Base-by-base conservation (phyloP, 2,888 invertebrate genomes). In the Drosophila rubida region DNA sequence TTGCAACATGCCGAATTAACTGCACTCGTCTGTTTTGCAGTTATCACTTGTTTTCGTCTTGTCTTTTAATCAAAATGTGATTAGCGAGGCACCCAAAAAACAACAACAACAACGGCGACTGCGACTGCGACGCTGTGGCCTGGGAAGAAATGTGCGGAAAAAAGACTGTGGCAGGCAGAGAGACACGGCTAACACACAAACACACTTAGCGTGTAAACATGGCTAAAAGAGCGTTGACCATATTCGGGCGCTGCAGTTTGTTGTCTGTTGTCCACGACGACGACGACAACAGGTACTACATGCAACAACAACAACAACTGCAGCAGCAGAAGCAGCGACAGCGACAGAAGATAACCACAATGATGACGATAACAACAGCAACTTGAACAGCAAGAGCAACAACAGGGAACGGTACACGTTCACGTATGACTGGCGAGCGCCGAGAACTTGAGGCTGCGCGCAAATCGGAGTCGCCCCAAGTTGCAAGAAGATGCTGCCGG, bases 221-320 rank as follows among this genome's bases (percentile, higher is more conserved):
- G 88, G 84, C 84, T 66, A 88, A 88, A 88, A 83, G 82, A 83
- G 87, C 82, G 87, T 83, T 83, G 82, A 88, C 88, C 88, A 83
- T 83, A 83, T 83, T 83, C 78, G 82, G 82, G 50, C 58, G 63
- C 51, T 63, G 75, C 58, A 68, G 51, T 73, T 80, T 57, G 54
- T 66, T 27, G 68, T 70, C 67, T 74, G 55, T 66, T 69, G 62
- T 70, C 65, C 59, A 59, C 51, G 49, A 70, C 69, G 65, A 71
- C 51, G 49, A 70, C 69, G 68, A 71, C 78, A 82, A 78, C 82
- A 81, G 79, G 79, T 79, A 78, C 74, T 58, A 70, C 79, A 63
- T 64, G 49, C 73, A 62, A 55, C 80, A 55, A 32, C 58, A 50
- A 41, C 74, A 60, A 57, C 62, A 50, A 49, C 73, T 42, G 25